Percentiles rank a stretch among this genome's conserved stretches.
Evolutionary conservation across 1,140 invertebrate genomes (phyloP).

Genomic region (Drosophila watanabei): DNA sequence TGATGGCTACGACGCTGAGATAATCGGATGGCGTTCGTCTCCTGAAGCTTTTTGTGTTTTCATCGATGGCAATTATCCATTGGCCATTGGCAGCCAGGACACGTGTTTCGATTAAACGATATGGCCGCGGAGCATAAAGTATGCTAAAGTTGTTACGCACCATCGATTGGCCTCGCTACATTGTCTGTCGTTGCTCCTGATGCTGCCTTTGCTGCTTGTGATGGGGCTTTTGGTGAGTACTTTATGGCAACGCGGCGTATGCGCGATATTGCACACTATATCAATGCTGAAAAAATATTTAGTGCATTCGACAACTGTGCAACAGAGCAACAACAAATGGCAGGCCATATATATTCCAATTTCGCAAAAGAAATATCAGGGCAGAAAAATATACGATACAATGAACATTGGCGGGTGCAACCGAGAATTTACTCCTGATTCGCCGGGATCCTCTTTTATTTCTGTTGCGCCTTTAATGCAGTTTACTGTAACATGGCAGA

Average conservation of each 20-base stretch:
- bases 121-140: constrained; percentile 51
- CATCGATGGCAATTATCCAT: constrained; percentile 41
- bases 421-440: constrained; percentile 18
- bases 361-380: constrained; percentile 21
- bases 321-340: constrained; percentile 47
- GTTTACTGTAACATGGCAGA: constrained; percentile 46
- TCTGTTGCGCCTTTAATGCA: constrained; percentile 46
- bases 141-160: constrained; percentile 60
- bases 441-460: neutral
- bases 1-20: constrained; percentile 2
- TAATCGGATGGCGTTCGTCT: constrained; percentile 30
- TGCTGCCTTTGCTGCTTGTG: constrained; percentile 3
- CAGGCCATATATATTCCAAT: constrained; percentile 42
- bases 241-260: constrained; percentile 65
- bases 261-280: constrained; percentile 63
- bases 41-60: constrained; percentile 25
- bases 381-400: constrained; percentile 18
- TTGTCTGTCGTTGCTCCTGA: constrained; percentile 12
- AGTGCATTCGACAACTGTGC: constrained; percentile 42
- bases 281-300: constrained; percentile 52
- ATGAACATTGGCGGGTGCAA: constrained; percentile 14
- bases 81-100: constrained; percentile 42
- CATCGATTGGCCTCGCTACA: constrained; percentile 42
- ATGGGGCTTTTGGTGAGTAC: constrained; percentile 42
- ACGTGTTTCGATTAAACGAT: constrained; percentile 58